Evolutionary conservation across 2,113 vertebrate genomes (phyloP).

Genomic region (Corythoichthys intestinalis): DNA sequence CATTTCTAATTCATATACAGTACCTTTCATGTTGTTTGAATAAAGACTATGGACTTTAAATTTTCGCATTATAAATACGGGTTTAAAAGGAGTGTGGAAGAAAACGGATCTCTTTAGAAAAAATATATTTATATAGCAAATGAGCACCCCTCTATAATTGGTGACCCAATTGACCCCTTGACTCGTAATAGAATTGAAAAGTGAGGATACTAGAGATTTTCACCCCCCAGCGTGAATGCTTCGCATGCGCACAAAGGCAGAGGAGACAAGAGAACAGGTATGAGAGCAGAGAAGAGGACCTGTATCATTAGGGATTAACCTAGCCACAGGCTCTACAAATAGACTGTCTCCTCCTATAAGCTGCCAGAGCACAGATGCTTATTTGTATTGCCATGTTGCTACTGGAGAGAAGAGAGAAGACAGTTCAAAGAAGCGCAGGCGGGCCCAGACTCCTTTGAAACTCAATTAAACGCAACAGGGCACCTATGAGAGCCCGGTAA

Average conservation of each 20-base stretch:
- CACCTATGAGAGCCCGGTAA: constrained; percentile 23
- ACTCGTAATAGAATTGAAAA: neutral
- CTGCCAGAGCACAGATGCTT: constrained; percentile 56
- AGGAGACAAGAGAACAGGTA: constrained; percentile 50
- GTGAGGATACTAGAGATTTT: neutral
- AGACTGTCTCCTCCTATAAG: constrained; percentile 71
- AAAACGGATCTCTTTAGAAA: neutral
- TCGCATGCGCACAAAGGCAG: constrained; percentile 38
- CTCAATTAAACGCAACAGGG: constrained; percentile 47
- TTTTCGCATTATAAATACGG: neutral
- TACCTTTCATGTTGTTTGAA: too few relatives aligned
- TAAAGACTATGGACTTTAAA: neutral
- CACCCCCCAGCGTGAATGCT: neutral
- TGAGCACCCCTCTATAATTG: neutral
- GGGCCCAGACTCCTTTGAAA: constrained; percentile 42
- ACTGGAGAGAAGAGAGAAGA: constrained; percentile 48
- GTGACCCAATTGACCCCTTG: neutral
- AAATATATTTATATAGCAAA: neutral
- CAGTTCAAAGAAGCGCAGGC: constrained; percentile 53
- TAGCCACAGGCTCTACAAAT: constrained; percentile 68
- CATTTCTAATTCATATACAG: too few relatives aligned
- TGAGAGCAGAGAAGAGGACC: constrained; percentile 42
- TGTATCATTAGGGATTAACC: constrained; percentile 74
- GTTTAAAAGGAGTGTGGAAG: neutral
- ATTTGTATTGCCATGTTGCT: constrained; percentile 67